These are phyloP conservation scores for Dicroscelio sp. DNA, from an alignment of 2,888 invertebrate genomes.

Conservation along the genomic window DNA sequence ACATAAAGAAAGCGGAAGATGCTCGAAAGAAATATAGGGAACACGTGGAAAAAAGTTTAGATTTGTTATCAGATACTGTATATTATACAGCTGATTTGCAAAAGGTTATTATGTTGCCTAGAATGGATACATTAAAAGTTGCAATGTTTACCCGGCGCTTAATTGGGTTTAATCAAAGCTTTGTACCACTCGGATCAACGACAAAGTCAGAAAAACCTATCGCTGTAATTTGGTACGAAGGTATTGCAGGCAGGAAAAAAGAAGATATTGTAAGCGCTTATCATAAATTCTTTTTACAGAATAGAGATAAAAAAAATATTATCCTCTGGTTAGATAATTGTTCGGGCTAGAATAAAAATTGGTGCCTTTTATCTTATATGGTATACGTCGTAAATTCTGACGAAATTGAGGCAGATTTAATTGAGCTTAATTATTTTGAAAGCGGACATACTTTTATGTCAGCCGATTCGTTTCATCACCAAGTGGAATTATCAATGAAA, in stretches of 20 bases:
- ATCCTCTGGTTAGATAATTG: constrained; percentile 61
- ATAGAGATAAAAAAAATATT: constrained; percentile 37
- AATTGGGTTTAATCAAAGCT: constrained; percentile 22
- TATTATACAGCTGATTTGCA: constrained; percentile 38
- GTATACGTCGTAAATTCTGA: constrained; percentile 53
- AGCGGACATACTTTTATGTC: constrained; percentile 57
- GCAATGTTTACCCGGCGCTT: constrained; percentile 16
- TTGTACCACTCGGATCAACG: constrained; percentile 22
- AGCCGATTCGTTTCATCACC: constrained; percentile 49
- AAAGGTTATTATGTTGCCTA: constrained; percentile 24
- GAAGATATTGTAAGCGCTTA: constrained; percentile 45
- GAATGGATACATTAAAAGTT: constrained; percentile 20
- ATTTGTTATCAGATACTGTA: neutral
- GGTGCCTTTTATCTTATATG: constrained; percentile 50
- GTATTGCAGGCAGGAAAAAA: constrained; percentile 39
- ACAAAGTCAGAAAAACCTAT: neutral
- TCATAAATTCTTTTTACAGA: constrained; percentile 50
- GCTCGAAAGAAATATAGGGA: constrained; percentile 9
- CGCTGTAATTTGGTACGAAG: constrained; percentile 33
- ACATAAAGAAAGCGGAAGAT: neutral
- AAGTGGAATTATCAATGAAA: constrained; percentile 55
- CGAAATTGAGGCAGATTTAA: constrained; percentile 1
- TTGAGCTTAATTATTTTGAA: constrained; percentile 61
- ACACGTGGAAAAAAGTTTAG: neutral
- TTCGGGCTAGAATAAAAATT: constrained; percentile 57